Base-by-base conservation (phyloP, 2,113 vertebrate species). In the Mellivora capensis region DNA sequence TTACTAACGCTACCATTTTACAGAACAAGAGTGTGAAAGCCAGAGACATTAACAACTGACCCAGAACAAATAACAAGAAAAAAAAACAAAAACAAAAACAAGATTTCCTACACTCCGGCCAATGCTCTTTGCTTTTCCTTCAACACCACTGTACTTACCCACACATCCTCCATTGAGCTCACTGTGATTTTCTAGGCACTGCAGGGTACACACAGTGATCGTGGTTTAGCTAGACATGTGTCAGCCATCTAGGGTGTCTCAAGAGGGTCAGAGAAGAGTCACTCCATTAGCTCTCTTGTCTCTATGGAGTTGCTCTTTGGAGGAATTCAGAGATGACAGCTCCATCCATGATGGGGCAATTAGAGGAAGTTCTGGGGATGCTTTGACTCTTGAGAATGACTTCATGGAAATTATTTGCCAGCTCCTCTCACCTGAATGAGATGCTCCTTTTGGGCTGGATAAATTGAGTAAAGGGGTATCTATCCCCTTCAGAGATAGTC, bases 1-100 rank as follows among this genome's bases (percentile, higher is more conserved):
- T 34, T 29, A 77, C 71, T 72, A 97, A 91, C 39, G 39, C 59
- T 64, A 39, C 29, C 67, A 42, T 39, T 88, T 95, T 64, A 71
- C 42, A 84, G 62, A 62, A 31, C 12, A 5, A 29, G 54, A 91
- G 37, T 49, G n/a, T 72, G 59, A 74, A 49, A 71, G 47, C 39
- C 42, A 37, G 61, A 42, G 54, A 77, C 29, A n/a, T 39, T 76
- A 86, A 72, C 49, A 59, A 57, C n/a, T 42, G 74, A 61, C 59
- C 47, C 11, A 6, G 44, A 64, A 37, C 20, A 37, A 39, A 54
- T 18, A 69, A n/a, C n/a, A 21, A 27, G 71, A 90, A n/a, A n/a
- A n/a, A n/a, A n/a, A n/a, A n/a, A n/a, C n/a, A n/a, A n/a, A n/a
- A n/a, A n/a, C n/a, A n/a, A n/a, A n/a, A n/a, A n/a, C n/a, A 7